Conservation (phyloP, 2,797 vertebrate species). For the Tangara arthus region DNA sequence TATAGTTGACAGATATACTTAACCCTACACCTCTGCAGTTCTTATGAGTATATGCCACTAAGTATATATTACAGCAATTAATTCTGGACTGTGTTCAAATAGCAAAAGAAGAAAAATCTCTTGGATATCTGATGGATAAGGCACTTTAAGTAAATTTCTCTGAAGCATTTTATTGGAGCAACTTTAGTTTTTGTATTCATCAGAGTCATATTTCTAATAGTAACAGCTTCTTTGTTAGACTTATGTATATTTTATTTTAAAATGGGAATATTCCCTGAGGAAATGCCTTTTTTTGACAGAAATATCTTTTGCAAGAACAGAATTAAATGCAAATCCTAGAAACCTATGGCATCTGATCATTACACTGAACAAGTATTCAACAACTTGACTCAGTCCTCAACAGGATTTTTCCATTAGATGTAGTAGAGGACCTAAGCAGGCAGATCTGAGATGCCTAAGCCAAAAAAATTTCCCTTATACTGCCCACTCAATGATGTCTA, state of each 20-base stretch:
- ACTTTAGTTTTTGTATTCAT: background rate
- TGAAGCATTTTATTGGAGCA: background rate
- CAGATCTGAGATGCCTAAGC: background rate
- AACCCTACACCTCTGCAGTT: background rate
- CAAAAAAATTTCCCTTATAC: background rate
- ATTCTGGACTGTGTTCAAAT: background rate
- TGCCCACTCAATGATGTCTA: background rate
- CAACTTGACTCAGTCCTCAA: background rate
- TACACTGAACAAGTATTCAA: background rate
- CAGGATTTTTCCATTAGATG: background rate
- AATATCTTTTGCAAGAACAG: background rate
- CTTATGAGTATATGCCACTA: background rate
- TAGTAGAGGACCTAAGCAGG: background rate
- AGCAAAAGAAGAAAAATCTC: background rate
- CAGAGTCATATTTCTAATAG: background rate
- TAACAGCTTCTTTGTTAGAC: background rate
- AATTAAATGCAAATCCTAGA: background rate
- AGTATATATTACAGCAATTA: background rate
- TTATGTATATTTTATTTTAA: background rate
- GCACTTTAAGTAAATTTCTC: background rate
- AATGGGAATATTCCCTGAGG: background rate
- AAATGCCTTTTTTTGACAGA: background rate
- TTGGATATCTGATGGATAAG: background rate
- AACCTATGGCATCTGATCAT: background rate
- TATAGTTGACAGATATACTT: background rate